Evolutionary conservation across 2,888 invertebrate species (phyloP).

Genomic region (Meliscaeva auricollis): DNA sequence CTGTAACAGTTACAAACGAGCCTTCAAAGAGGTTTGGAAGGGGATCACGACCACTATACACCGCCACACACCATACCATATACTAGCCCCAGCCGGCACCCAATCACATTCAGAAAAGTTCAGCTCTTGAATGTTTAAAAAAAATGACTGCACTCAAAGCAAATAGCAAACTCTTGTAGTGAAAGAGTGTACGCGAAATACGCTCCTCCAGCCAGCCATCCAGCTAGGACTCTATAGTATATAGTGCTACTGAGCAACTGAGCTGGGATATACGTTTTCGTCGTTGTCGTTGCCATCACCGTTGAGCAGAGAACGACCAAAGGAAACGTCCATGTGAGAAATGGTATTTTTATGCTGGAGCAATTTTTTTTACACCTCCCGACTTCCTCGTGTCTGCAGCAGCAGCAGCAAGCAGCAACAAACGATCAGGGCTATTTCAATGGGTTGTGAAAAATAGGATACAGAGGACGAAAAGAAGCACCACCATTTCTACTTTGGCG

Average conservation of each 20-base stretch:
- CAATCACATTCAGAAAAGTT: constrained; percentile 63
- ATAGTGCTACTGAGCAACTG: neutral
- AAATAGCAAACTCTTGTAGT: constrained; percentile 72
- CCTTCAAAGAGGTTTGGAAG: constrained; percentile 66
- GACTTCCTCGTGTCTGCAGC: constrained; percentile 37
- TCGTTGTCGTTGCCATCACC: neutral
- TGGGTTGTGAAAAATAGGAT: constrained; percentile 43
- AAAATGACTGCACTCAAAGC: constrained; percentile 72
- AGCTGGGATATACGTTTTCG: neutral
- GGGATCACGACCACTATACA: constrained; percentile 26
- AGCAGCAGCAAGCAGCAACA: neutral
- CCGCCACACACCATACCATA: neutral
- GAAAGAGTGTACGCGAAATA: constrained; percentile 28
- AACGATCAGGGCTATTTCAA: constrained; percentile 33
- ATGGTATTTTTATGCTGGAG: constrained; percentile 73
- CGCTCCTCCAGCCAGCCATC: constrained; percentile 22
- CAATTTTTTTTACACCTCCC: constrained; percentile 52
- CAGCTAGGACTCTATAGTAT: constrained; percentile 2
- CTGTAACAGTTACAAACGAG: constrained; percentile 73
- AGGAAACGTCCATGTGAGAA: constrained; percentile 73
- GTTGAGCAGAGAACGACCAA: constrained; percentile 40
- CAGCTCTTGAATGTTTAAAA: constrained; percentile 53
- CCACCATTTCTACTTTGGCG: constrained; percentile 62
- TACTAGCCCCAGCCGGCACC: too few relatives aligned
- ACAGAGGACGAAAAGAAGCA: constrained; percentile 48